Percentiles rank a stretch among this genome's conserved stretches.
phyloP scores from a whole-genome alignment of 2,113 vertebrate species.

The Trogon surrucura region DNA sequence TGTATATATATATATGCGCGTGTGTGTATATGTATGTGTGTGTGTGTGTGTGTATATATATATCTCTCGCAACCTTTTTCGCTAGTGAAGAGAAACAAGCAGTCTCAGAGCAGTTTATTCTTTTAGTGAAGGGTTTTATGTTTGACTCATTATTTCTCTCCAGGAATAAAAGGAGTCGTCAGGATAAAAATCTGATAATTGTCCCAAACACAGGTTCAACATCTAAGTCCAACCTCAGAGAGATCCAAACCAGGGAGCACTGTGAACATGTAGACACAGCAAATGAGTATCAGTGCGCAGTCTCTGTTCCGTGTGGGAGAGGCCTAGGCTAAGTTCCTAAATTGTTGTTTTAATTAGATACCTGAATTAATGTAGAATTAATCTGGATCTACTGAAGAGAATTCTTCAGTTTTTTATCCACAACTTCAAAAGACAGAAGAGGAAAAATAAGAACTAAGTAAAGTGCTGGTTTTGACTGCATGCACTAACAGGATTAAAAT shows the following conservation, averaged over 20 bases:
- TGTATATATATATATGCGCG: rapidly evolving
- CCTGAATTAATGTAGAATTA: background rate
- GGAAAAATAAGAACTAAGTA: background rate
- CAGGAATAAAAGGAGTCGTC: background rate
- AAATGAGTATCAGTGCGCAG: background rate
- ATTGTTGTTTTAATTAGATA: background rate
- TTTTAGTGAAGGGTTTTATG: background rate
- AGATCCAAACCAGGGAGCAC: background rate
- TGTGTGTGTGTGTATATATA: too few relatives aligned
- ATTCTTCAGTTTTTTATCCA: background rate
- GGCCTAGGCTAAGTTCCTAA: background rate
- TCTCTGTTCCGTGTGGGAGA: background rate
- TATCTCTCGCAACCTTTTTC: background rate
- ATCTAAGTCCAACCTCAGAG: background rate
- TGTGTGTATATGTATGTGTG: too few relatives aligned
- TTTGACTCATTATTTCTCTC: background rate
- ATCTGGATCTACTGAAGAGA: background rate
- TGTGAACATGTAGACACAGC: background rate
- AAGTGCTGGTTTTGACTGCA: background rate
- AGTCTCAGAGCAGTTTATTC: background rate
- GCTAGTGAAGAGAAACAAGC: background rate
- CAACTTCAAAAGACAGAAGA: background rate
- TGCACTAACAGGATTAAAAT: background rate
- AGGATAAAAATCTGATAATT: background rate
- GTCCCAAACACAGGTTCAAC: background rate